Evolutionary conservation across 2,113 vertebrate species (phyloP).

Genomic region (Cheirogaleus medius): DNA sequence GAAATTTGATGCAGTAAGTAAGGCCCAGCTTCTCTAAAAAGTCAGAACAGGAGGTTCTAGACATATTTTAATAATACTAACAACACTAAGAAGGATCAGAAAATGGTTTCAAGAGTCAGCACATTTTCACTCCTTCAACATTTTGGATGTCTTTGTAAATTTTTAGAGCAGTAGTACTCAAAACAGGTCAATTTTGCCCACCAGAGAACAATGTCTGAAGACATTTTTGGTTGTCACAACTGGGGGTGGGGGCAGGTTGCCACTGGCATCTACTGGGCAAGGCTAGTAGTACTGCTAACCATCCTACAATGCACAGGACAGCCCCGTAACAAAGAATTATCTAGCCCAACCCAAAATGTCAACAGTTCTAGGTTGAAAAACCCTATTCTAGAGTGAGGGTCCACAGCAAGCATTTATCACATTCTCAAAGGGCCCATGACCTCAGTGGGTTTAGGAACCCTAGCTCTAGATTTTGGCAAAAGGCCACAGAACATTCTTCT

Average conservation of each 20-base stretch:
- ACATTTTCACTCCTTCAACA: background rate
- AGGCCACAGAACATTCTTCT: background rate
- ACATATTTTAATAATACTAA: background rate
- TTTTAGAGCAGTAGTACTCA: slow-evolving; percentile 10
- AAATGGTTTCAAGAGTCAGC: background rate
- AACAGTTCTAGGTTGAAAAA: background rate
- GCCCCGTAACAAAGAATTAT: background rate
- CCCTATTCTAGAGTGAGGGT: background rate
- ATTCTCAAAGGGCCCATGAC: background rate
- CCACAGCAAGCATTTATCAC: background rate
- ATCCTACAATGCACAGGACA: background rate
- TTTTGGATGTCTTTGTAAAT: background rate
- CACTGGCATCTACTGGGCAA: background rate
- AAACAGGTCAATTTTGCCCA: background rate
- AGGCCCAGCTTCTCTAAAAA: background rate
- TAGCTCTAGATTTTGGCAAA: background rate
- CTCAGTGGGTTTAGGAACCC: background rate
- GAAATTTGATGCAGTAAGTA: background rate
- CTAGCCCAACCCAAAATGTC: background rate
- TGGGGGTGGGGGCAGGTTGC: fast-evolving
- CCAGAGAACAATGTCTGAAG: background rate
- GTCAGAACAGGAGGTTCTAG: background rate
- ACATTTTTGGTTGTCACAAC: background rate
- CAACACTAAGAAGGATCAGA: background rate
- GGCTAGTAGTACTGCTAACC: background rate